Percentiles rank a stretch among this genome's conserved stretches.
phyloP scores from a whole-genome alignment of 2,888 invertebrate species.

The Lasiommata megera region DNA sequence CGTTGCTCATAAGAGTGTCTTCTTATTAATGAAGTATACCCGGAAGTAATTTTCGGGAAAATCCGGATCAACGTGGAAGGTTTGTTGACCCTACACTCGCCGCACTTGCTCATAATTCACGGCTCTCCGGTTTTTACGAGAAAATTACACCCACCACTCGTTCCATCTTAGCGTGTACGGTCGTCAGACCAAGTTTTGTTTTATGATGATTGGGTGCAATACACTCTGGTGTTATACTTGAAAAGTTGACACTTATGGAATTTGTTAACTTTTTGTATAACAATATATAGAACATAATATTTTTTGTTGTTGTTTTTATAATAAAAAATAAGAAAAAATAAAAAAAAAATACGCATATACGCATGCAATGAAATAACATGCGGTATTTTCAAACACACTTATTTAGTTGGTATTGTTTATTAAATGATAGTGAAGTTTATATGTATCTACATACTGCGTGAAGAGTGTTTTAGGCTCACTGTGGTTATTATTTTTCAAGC shows the following conservation, averaged over 20 bases:
- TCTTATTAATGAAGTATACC: no score
- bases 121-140: slow-evolving; percentile 39
- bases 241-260: not conserved
- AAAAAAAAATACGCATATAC: no score
- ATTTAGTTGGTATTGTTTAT: no score
- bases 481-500: no score
- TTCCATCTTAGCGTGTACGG: slow-evolving; percentile 24
- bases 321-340: no score
- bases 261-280: not conserved
- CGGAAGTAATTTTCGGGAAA: not conserved
- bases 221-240: not conserved
- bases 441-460: no score
- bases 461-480: no score
- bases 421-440: no score
- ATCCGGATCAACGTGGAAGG: not conserved
- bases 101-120: slow-evolving; percentile 44
- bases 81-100: slow-evolving; percentile 4
- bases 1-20: no score
- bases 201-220: slow-evolving; percentile 12
- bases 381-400: no score
- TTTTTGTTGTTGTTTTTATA: no score
- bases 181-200: slow-evolving; percentile 1
- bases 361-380: no score
- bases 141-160: slow-evolving; percentile 37
- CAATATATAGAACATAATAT: not conserved